Evolutionary conservation across 2,797 vertebrate genomes (phyloP), one percentile per base, ranked within the genome.

Genomic region (Chrysocyon brachyurus): DNA sequence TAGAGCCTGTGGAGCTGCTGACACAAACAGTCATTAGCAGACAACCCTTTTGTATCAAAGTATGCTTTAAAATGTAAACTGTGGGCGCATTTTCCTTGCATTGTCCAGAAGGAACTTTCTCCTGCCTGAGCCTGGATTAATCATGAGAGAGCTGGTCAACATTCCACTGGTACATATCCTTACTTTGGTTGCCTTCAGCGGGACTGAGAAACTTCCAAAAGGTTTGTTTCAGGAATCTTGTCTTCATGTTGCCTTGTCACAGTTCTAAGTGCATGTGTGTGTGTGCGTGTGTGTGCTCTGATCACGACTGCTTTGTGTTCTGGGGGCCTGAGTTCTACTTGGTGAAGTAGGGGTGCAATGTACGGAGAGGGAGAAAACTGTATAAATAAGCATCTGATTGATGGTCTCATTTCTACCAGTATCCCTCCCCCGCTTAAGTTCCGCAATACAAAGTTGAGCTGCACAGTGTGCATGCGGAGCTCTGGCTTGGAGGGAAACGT

Each of bases 101-200:
- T 98, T 31, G 93, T 97, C 98, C 97, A 98, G 96, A 99, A 98
- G 97, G 94, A 98, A 97, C 91, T 17, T 91, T 97, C 84, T 98
- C 90, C 96, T 91, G 96, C 21, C 64, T 90, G 75, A 96, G 93
- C 97, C 98, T 96, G 97, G 98, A 99, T 98, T 98, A 98, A 99
- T 96, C 96, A 99, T 99, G 99, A 99, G 99, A 98, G 98, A 99
- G 95, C 96, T 98, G 15, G 91, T 98, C 98, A 98, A 99, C 99
- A 99, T 99, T 99, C 98, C 98, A 96, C 97, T 99, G 96, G 87
- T 99, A 95, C 98, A 98, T 24, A 90, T 99, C 97, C 97, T 99
- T 87, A 98, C 98, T 68, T 97, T 99, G 98, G 98, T 98, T 94
- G 98, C 98, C 97, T 97, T 99, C 97, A 98, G 98, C 91, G 97